Percentiles rank a stretch among this genome's conserved stretches.
Evolutionary conservation across 2,113 vertebrate genomes (phyloP).

Genomic region (Pelvicachromis taeniatus): DNA sequence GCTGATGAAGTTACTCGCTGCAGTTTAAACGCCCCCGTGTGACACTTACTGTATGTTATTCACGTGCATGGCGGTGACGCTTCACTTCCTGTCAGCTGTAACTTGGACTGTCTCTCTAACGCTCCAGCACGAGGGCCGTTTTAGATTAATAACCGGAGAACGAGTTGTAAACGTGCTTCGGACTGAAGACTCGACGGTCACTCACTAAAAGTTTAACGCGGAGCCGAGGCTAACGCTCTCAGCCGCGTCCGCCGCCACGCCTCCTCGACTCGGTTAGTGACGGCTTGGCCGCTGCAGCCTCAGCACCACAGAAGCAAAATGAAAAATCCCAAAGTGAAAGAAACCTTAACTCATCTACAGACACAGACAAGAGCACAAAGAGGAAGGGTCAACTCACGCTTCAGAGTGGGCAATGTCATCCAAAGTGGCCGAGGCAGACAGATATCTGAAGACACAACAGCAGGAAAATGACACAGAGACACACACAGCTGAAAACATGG

Average conservation of each 20-base stretch:
- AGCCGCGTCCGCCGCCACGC: neutral
- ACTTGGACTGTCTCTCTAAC: neutral
- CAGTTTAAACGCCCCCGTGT: neutral
- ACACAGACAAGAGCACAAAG: constrained; percentile 18
- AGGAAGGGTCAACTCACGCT: constrained; percentile 79
- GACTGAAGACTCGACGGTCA: neutral
- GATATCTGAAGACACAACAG: constrained; percentile 85
- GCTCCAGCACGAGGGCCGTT: neutral
- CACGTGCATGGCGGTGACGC: neutral
- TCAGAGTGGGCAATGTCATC: constrained; percentile 84
- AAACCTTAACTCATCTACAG: constrained; percentile 10
- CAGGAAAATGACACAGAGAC: constrained; percentile 57
- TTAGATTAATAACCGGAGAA: neutral
- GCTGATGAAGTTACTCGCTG: neutral
- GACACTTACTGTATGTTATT: neutral
- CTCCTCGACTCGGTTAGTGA: neutral
- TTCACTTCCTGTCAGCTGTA: neutral
- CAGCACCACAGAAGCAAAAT: neutral
- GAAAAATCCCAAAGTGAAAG: neutral
- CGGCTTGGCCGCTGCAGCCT: neutral
- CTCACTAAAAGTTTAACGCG: neutral
- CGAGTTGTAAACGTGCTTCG: neutral
- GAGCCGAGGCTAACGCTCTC: neutral
- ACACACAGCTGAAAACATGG: neutral
- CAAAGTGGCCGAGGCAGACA: constrained; percentile 84